phyloP scores from a whole-genome alignment of 2,888 invertebrate genomes.

The Liopterus haemorrhoidalis region DNA sequence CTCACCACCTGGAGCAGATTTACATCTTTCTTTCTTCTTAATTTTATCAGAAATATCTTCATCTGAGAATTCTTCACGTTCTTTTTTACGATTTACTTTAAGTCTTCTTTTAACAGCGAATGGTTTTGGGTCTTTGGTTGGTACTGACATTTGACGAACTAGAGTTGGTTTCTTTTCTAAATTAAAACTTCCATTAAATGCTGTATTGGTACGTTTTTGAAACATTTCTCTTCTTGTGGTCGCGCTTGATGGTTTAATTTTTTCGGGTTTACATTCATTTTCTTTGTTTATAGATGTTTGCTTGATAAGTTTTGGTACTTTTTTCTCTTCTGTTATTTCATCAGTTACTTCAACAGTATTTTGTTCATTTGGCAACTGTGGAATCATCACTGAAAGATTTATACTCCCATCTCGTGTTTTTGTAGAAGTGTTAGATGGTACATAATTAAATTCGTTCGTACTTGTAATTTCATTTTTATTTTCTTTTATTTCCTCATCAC shows the following conservation, averaged over 20 bases:
- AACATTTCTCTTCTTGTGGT: constrained; percentile 41
- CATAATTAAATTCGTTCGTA: constrained; percentile 14
- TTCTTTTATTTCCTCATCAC: constrained; percentile 22
- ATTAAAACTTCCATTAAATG: constrained; percentile 37
- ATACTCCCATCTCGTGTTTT: constrained; percentile 14
- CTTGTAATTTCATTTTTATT: too few species aligned
- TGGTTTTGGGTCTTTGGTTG: constrained; percentile 38
- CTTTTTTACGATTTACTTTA: constrained; percentile 29
- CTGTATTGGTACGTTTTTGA: constrained; percentile 42
- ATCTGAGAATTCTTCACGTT: constrained; percentile 14
- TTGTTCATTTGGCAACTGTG: too few species aligned
- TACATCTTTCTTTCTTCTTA: constrained; percentile 28
- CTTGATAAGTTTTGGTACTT: constrained; percentile 12
- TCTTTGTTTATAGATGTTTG: constrained; percentile 15
- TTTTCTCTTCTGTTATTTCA: constrained; percentile 8
- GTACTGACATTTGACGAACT: constrained; percentile 40
- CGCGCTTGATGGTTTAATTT: constrained; percentile 40
- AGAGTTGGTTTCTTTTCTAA: constrained; percentile 37
- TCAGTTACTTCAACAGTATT: constrained; percentile 8
- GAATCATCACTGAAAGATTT: constrained; percentile 21
- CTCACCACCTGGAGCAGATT: constrained; percentile 40
- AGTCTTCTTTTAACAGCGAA: constrained; percentile 39
- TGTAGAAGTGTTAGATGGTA: constrained; percentile 14
- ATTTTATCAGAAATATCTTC: constrained; percentile 7
- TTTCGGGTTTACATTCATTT: constrained; percentile 31